phyloP scores from a whole-genome alignment of 2,888 invertebrate genomes.

The Ypsolopha sequella region DNA sequence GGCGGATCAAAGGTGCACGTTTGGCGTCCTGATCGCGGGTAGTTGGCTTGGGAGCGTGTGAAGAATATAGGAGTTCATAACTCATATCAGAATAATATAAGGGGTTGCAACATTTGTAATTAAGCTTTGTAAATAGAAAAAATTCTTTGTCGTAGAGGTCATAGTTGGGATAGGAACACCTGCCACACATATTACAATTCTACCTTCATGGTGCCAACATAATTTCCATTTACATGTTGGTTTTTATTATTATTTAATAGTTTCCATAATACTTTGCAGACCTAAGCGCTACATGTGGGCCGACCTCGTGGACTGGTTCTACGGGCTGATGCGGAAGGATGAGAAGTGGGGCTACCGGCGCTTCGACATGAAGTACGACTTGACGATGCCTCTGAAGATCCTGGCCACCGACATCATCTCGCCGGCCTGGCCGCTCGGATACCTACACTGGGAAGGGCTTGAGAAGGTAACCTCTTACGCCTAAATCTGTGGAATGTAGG shows the following conservation, averaged over 20 bases:
- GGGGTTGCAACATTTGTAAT: too few species aligned
- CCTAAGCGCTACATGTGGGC: conserved; percentile 84
- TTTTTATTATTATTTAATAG: not conserved
- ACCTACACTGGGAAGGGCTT: conserved; percentile 82
- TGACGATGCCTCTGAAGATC: conserved; percentile 76
- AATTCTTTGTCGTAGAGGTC: too few species aligned
- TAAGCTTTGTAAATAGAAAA: too few species aligned
- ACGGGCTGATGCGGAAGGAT: conserved; percentile 78
- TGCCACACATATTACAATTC: too few species aligned
- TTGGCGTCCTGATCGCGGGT: too few species aligned
- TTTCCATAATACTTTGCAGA: conserved; percentile 47
- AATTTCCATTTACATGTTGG: not conserved
- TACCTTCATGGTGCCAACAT: too few species aligned
- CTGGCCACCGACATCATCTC: conserved; percentile 70
- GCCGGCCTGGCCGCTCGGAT: conserved; percentile 76
- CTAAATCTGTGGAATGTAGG: not conserved
- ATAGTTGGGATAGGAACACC: too few species aligned
- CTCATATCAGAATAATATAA: too few species aligned
- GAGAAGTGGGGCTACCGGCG: conserved; percentile 77
- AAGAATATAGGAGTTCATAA: too few species aligned
- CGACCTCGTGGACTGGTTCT: conserved; percentile 89
- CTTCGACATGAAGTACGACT: conserved; percentile 80
- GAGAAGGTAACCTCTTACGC: conserved; percentile 73
- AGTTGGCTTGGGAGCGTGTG: too few species aligned
- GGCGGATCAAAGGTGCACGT: too few species aligned